Evolutionary conservation across 2,888 invertebrate species (phyloP).

Genomic region (Allophyes oxyacanthae): DNA sequence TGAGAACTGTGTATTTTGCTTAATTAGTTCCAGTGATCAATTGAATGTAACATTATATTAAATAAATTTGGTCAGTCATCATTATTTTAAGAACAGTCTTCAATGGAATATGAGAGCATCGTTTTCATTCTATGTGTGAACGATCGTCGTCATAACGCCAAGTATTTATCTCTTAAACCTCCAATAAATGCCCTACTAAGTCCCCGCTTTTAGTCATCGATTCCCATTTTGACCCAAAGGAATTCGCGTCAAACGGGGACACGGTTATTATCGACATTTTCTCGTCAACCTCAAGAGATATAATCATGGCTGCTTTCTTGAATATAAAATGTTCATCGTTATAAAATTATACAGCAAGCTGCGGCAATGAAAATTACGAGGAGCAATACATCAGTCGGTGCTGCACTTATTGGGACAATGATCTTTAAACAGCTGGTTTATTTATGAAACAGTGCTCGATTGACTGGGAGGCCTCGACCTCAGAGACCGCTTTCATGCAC

Average conservation of each 20-base stretch:
- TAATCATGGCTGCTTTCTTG: constrained; percentile 37
- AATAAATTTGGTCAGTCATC: not conserved
- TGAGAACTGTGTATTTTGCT: constrained; percentile 36
- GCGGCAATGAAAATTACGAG: constrained; percentile 41
- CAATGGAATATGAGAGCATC: constrained; percentile 7
- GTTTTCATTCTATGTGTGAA: constrained; percentile 23
- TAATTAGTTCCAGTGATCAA: constrained; percentile 38
- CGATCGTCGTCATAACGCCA: constrained; percentile 21
- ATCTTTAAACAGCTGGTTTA: constrained; percentile 64
- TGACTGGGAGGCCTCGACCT: constrained; percentile 68
- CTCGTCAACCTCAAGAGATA: constrained; percentile 32
- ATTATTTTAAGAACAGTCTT: constrained; percentile 11
- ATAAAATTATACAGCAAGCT: constrained; percentile 45
- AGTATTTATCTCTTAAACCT: constrained; percentile 31
- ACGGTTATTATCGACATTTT: constrained; percentile 34
- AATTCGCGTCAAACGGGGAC: constrained; percentile 39
- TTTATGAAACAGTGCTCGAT: constrained; percentile 67
- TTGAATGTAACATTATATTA: constrained; percentile 20
- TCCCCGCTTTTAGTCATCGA: constrained; percentile 14
- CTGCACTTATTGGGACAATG: constrained; percentile 65
- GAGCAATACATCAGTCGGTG: constrained; percentile 48
- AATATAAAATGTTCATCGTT: constrained; percentile 39
- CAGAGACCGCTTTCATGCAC: constrained; percentile 61
- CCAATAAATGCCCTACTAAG: constrained; percentile 27
- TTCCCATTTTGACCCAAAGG: constrained; percentile 36